Evolutionary conservation across 1,140 invertebrate genomes (phyloP).

Genomic region (Protaetia brevitarsis): DNA sequence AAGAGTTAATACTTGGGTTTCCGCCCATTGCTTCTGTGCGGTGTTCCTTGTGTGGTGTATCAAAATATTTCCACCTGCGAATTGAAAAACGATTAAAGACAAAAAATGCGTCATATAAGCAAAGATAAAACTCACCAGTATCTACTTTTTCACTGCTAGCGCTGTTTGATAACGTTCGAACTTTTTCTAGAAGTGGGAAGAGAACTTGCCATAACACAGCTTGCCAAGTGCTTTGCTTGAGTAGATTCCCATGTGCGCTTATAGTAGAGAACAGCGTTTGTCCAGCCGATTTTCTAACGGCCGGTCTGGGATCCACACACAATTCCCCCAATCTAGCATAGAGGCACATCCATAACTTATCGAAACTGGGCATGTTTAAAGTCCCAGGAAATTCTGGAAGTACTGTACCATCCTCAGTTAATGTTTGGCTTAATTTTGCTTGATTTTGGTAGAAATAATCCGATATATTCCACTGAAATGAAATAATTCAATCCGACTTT

Average conservation of each 20-base stretch:
- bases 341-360: constrained; percentile 94
- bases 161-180: constrained; percentile 81
- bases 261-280: constrained; percentile 98
- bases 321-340: constrained; percentile 87
- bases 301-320: constrained; percentile 92
- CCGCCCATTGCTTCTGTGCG: constrained; percentile 99
- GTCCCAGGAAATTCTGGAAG: constrained; percentile 81
- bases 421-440: constrained; percentile 73
- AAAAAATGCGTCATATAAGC: not conserved
- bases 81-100: not conserved
- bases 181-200: constrained; percentile 94
- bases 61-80: constrained; percentile 80
- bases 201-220: constrained; percentile 86
- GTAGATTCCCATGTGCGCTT: constrained; percentile 85
- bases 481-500: constrained; percentile 19
- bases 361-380: constrained; percentile 83
- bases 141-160: constrained; percentile 94
- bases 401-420: constrained; percentile 67
- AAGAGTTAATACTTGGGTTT: constrained; percentile 72
- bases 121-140: no score
- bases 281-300: constrained; percentile 95
- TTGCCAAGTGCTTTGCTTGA: constrained; percentile 87
- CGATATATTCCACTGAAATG: constrained; percentile 91
- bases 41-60: constrained; percentile 99
- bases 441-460: constrained; percentile 96